Evolutionary conservation across 1,140 invertebrate species (phyloP), one percentile per base, ranked within the genome.

Genomic region (Conopomorpha cramerella): DNA sequence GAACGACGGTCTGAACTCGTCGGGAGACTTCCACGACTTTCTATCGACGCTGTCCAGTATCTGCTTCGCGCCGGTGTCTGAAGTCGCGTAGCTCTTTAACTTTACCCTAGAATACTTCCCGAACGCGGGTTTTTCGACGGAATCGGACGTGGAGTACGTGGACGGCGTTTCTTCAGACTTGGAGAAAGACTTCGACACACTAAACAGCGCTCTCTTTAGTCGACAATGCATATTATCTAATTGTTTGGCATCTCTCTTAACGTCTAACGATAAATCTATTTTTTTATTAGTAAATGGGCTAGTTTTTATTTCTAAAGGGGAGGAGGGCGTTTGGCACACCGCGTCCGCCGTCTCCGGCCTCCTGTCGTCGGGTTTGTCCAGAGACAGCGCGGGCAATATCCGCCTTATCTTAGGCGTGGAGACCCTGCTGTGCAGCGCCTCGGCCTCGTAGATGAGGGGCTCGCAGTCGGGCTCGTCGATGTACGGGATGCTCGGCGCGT

Each of bases 1-100:
- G 31, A 77, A 80, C 0, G 82, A 80, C 1, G 84, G 71, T 18
- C 82, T 60, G 13, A 81, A 82, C 32, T 84, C 81, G 36, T 84
- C 81, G 1, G 82, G 81, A 0, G 82, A 84, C 38, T 82, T 82
- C 82, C 82, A 84, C n/a, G 77, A 83, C 39, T 84, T 84, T 10
- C 68, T 73, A 2, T 54, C 51, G 25, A 18, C 36, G 16, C 47
- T 54, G 34, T 65, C 55, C 28, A 73, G 42, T 16, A 70, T 57
- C 43, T 57, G 44, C 23, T 51, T 58, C 4, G 47, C 45, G 8
- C 48, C 55, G 3, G 45, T 19, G 18, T 66, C 55, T 23, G 38
- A 26, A n/a, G 48, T 44, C 16, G 42, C 47, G 25, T 44, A 54
- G 2, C 36, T 33, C 3, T 37, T 13, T 27, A 33, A 46, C 37